Evolutionary conservation across 2,113 vertebrate genomes (phyloP).

Genomic region (Scortum barcoo): DNA sequence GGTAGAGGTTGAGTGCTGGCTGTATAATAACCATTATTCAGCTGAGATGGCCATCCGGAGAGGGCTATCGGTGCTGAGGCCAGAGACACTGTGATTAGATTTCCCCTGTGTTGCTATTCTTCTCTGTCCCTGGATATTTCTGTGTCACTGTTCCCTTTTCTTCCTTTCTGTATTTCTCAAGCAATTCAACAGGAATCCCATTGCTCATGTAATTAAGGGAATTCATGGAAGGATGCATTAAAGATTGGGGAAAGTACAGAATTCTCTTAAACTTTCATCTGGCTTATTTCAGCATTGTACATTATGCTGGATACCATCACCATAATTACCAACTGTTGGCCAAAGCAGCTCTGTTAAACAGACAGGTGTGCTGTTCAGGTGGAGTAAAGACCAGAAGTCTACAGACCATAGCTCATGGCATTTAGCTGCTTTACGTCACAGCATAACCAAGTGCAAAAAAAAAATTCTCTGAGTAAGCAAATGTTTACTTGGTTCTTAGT

Average conservation of each 20-base stretch:
- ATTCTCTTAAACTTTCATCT: conserved; percentile 8
- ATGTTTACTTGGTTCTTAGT: neutral
- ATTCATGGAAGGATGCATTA: conserved; percentile 17
- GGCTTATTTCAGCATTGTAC: neutral
- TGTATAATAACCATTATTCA: conserved; percentile 81
- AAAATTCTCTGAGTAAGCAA: neutral
- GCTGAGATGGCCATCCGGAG: conserved; percentile 74
- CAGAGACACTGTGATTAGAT: conserved; percentile 80
- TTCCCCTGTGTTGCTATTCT: conserved; percentile 73
- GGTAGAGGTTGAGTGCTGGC: conserved; percentile 70
- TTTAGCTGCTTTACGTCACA: conserved; percentile 7
- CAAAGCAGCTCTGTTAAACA: neutral
- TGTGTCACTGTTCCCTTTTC: conserved; percentile 48
- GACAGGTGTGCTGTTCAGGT: neutral
- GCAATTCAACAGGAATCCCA: conserved; percentile 44
- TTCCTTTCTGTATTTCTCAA: conserved; percentile 52
- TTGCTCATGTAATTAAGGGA: conserved; percentile 24
- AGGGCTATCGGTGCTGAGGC: conserved; percentile 68
- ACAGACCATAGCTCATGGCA: neutral
- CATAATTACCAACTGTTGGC: conserved; percentile 3
- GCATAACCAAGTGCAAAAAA: neutral
- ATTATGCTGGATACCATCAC: conserved; percentile 9
- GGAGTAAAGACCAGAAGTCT: neutral
- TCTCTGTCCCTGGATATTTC: conserved; percentile 58
- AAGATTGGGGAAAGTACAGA: neutral